Evolutionary conservation across 2,888 invertebrate genomes (phyloP), one percentile per base, ranked within the genome.

Genomic region (Drosophila parthenogenetica): DNA sequence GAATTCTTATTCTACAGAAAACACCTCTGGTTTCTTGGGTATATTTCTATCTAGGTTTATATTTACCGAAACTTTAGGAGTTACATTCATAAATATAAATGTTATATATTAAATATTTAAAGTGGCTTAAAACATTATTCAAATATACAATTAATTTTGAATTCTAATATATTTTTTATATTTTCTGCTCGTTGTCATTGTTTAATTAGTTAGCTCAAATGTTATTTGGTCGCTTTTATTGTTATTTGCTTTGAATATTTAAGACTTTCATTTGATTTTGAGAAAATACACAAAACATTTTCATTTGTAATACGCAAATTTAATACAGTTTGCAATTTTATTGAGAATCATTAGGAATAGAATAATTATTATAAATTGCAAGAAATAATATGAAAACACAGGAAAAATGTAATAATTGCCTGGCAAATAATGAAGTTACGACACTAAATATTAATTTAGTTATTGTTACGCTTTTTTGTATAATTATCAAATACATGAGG

Each of bases 291-390:
- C 73, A 64, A 59, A 14, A 58, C 39, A 7, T 5, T 57, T 63
- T 51, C 35, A 71, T 50, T 66, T 69, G 48, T 74, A 74, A 84
- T 81, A 74, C 77, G 75, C 81, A 73, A 72, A 53, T 70, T 62
- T 73, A 86, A 86, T 83, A 86, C 73, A 82, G 49, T 70, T 86
- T 82, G 72, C 63, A 64, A 58, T 69, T 83, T 80, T 71, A 87
- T 81, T 81, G 22, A 55, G 39, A 70, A 59, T 66, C 43, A 61
- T 49, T 65, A 59, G 50, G 58, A 57, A 48, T 54, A 57, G 43
- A 73, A 68, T 48, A 64, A 46, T n/a, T n/a, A n/a, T n/a, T 43
- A 54, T 51, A 61, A 65, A 68, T 54, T 46, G 49, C 40, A 50
- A 69, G 39, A 53, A 62, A 53, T 42, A 29, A 59, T 69, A 64